phyloP scores from a whole-genome alignment of 2,113 vertebrate genomes.

The Trichechus manatus region DNA sequence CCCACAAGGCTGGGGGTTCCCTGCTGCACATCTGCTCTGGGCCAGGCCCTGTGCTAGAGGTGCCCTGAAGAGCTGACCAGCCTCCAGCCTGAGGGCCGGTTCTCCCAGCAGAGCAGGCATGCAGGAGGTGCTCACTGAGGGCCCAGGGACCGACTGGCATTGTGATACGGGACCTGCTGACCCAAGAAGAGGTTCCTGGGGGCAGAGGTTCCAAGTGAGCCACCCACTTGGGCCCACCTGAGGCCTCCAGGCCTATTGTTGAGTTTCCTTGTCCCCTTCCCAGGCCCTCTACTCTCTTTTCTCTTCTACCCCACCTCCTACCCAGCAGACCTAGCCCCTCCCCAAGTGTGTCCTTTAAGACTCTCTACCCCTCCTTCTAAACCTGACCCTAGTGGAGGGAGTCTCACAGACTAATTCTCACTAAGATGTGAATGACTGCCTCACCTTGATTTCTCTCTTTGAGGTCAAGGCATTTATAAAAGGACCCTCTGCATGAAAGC shows the following conservation, averaged over 20 bases:
- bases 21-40: no score
- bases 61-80: no score
- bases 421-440: slow-evolving; percentile 15
- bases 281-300: background rate
- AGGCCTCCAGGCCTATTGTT: no score
- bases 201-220: no score
- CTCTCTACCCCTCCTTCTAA: background rate
- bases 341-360: background rate
- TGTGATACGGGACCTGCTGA: no score
- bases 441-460: background rate
- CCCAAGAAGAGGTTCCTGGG: background rate
- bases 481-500: background rate
- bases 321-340: background rate
- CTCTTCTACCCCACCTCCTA: no score
- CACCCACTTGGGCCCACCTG: background rate
- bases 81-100: no score
- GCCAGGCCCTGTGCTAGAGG: background rate
- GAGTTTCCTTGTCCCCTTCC: background rate
- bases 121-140: background rate
- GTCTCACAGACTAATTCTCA: background rate
- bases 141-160: no score
- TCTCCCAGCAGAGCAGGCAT: background rate
- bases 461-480: background rate
- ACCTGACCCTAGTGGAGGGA: background rate
- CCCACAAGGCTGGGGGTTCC: background rate